These are phyloP conservation scores for Hylia prasina DNA, from an alignment of 2,113 vertebrate genomes.

Conservation along the genomic window DNA sequence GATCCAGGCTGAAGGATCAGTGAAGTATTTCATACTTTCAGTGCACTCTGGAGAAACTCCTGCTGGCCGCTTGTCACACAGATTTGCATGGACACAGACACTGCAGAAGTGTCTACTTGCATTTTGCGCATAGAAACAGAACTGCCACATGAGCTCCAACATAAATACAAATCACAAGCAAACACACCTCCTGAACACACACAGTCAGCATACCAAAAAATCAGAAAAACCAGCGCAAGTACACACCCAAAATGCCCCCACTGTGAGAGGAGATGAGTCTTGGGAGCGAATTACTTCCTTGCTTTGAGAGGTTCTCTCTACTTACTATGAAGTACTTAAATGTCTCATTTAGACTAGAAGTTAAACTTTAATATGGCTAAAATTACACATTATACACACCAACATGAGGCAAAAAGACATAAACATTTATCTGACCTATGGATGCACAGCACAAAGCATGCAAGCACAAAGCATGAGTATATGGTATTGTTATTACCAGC, in stretches of 20 bases:
- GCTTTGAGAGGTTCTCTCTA: background rate
- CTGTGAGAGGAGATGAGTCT: background rate
- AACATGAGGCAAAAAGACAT: background rate
- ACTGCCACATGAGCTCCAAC: background rate
- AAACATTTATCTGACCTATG: background rate
- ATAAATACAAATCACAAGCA: background rate
- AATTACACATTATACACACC: background rate
- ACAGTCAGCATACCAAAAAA: background rate
- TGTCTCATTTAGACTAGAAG: background rate
- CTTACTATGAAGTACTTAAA: background rate
- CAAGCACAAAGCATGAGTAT: background rate
- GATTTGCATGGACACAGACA: background rate
- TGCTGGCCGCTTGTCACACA: background rate
- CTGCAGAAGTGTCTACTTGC: background rate
- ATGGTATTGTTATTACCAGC: background rate
- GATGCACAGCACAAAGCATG: too few relatives aligned
- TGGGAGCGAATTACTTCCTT: background rate
- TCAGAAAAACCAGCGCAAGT: background rate
- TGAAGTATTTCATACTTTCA: background rate
- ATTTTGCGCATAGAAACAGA: background rate
- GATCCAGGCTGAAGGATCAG: background rate
- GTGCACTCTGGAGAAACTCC: background rate
- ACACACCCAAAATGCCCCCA: background rate
- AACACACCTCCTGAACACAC: background rate
- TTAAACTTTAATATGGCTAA: background rate